These are phyloP conservation scores for Tenodera sinensis DNA, from an alignment of 2,888 invertebrate genomes.

Conservation along the genomic window DNA sequence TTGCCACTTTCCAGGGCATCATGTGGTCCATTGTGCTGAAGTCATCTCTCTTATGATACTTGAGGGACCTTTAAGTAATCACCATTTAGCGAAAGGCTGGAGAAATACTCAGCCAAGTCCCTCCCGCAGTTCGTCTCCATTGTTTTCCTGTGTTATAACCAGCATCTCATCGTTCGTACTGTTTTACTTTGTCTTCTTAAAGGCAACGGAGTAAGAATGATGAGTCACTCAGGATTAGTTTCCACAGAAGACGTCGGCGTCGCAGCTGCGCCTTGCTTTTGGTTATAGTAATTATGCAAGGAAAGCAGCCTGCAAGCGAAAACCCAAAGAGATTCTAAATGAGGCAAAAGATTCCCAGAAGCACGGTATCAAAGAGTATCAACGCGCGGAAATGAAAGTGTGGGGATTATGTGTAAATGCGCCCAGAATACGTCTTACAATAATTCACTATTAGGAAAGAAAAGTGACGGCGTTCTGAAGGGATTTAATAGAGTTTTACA, in stretches of 20 bases:
- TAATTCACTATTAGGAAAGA: neutral
- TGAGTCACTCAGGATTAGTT: neutral
- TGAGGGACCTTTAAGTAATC: conserved; percentile 4
- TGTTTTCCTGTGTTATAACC: neutral
- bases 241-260: neutral
- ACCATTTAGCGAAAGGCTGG: neutral
- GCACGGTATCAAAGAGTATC: neutral
- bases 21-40: neutral
- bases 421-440: neutral
- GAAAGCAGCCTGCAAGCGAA: neutral
- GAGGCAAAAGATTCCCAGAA: neutral
- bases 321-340: neutral
- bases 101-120: neutral
- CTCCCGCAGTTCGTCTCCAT: neutral
- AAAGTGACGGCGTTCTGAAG: neutral
- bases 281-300: neutral
- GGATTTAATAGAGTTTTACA: neutral
- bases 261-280: neutral
- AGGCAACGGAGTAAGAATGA: neutral
- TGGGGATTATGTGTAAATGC: neutral
- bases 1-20: neutral
- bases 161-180: neutral
- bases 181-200: neutral
- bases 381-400: neutral
- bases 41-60: neutral